Conservation (phyloP, 2,888 invertebrate species). For the Coecobrya sp. region DNA sequence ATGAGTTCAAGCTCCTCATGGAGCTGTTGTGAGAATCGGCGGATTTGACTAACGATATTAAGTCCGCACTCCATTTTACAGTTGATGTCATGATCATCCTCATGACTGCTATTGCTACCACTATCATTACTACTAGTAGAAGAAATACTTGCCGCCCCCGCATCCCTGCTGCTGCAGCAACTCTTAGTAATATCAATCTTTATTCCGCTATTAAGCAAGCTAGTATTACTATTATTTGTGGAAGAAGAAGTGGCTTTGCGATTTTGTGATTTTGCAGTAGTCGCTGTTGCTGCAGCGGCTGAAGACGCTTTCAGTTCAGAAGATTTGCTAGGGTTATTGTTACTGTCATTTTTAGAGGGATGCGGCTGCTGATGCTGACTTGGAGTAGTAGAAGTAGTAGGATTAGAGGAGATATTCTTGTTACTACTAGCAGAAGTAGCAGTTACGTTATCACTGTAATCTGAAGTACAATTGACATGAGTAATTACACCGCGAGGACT, state of each 20-base stretch:
- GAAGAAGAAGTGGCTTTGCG: slow-evolving; percentile 15
- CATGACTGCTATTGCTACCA: slow-evolving; percentile 12
- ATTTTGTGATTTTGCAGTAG: background rate
- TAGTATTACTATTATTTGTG: background rate
- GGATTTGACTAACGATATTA: slow-evolving; percentile 86
- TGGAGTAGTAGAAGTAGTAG: slow-evolving; percentile 4
- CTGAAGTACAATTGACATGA: slow-evolving; percentile 79
- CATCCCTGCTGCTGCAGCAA: background rate
- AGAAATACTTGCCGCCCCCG: background rate
- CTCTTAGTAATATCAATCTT: slow-evolving; percentile 20
- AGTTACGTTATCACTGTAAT: slow-evolving; percentile 52
- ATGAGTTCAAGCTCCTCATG: slow-evolving; percentile 86
- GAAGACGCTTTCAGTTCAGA: background rate
- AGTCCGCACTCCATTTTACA: slow-evolving; percentile 80
- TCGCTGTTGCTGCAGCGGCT: background rate
- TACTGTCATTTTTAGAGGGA: slow-evolving; percentile 63
- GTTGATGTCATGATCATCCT: slow-evolving; percentile 64
- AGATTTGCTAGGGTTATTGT: slow-evolving; percentile 54
- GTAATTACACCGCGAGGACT: slow-evolving; percentile 87
- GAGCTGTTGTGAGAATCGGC: slow-evolving; percentile 86
- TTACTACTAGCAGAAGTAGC: slow-evolving; percentile 2
- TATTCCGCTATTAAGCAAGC: background rate
- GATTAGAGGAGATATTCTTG: background rate
- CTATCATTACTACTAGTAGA: background rate
- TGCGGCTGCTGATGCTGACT: slow-evolving; percentile 24